Conservation (phyloP, 2,888 invertebrate genomes). For the Eristalis tenax region DNA sequence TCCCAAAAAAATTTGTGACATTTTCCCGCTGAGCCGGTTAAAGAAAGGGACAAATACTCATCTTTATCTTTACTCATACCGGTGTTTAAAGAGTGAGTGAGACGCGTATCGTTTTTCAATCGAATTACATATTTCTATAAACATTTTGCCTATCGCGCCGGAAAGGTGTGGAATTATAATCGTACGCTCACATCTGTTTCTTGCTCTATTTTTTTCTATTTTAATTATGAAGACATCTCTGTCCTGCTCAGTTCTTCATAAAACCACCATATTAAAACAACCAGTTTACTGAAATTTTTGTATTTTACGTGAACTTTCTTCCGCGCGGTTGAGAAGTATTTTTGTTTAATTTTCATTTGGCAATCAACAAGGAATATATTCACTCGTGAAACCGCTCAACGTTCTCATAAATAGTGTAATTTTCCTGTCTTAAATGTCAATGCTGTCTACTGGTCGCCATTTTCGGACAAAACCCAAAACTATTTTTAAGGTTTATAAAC, state of each 20-base stretch:
- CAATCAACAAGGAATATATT: neutral
- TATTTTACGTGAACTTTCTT: neutral
- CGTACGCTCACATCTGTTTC: constrained; percentile 2
- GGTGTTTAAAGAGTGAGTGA: constrained; percentile 37
- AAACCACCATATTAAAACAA: constrained; percentile 9
- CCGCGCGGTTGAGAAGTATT: neutral
- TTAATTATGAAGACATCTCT: neutral
- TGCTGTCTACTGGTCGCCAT: constrained; percentile 30
- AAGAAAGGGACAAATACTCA: constrained; percentile 19
- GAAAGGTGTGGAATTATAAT: constrained; percentile 11
- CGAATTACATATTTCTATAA: neutral
- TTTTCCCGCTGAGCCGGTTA: constrained; percentile 23
- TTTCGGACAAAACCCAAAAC: neutral
- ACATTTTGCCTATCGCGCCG: constrained; percentile 6
- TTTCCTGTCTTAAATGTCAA: neutral
- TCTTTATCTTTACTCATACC: constrained; percentile 15
- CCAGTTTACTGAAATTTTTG: neutral
- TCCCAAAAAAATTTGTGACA: constrained; percentile 10
- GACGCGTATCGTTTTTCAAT: neutral
- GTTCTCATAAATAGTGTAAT: neutral
- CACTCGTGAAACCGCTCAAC: neutral
- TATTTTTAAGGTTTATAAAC: neutral
- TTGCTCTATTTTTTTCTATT: neutral
- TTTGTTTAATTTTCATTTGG: neutral
- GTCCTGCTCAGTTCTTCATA: constrained; percentile 11